Evolutionary conservation across 2,888 invertebrate species (phyloP), one percentile per base, ranked within the genome.

Genomic region (Torymus aiolomorphi): DNA sequence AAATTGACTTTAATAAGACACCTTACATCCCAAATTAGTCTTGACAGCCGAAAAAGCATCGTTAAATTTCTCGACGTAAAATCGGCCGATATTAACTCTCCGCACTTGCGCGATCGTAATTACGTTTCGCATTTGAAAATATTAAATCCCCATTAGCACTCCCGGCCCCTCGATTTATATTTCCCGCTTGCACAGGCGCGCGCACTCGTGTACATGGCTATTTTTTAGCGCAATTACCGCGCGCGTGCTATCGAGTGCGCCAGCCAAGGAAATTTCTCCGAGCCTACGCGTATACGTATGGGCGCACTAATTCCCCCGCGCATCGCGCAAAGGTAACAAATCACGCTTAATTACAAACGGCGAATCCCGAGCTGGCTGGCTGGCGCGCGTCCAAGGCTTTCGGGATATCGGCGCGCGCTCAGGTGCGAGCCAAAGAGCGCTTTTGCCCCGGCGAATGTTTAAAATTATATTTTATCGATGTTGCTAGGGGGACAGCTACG

Each of bases 311-410:
- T 65, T 10, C 49, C 2, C 24, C 1, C 63, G 3, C 42, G 11
- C 18, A 42, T 13, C 52, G 31, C 20, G 61, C 76, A 70, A 78
- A 74, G 70, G 61, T 24, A 80, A 75, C 77, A 77, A 80, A 80
- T 80, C 77, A 80, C 70, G 77, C 74, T 80, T 80, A 80, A 80
- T 78, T 77, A 77, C 80, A 80, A 77, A 51, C 73, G 65, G 72
- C 69, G 76, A 76, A 80, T 75, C 62, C 61, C 61, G 76, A 57
- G 71, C 59, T 72, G 42, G 57, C 16, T 20, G 52, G 74, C 61
- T 80, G 77, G 81, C 78, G 67, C 66, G 51, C 62, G 63, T 81
- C 81, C 81, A 81, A 81, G 75, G 76, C 72, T 75, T 63, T 70
- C 70, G 51, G 18, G 13, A 13, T 69, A 56, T 59, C 52, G 10